Conservation (phyloP, 2,797 vertebrate genomes). For the Vespertilio murinus region DNA sequence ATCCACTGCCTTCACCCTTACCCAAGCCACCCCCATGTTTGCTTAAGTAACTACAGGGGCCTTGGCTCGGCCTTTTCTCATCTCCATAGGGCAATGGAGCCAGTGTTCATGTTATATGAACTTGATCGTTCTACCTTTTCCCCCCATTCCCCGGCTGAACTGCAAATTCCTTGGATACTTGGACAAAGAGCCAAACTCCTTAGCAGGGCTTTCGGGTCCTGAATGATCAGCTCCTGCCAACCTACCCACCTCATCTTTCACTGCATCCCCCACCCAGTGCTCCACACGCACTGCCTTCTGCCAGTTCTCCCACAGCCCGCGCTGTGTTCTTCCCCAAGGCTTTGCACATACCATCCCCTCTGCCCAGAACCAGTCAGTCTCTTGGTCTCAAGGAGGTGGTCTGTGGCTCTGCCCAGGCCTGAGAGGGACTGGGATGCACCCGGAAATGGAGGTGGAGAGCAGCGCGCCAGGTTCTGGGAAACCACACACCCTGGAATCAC, state of each 20-base stretch:
- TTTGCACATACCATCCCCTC: neutral
- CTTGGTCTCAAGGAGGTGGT: neutral
- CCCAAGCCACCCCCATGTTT: neutral
- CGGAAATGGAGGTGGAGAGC: neutral
- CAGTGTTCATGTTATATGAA: neutral
- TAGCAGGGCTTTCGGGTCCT: neutral
- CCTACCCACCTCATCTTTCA: neutral
- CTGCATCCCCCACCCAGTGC: neutral
- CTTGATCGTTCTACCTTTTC: neutral
- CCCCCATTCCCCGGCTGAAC: neutral
- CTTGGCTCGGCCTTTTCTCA: neutral
- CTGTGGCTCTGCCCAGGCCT: neutral
- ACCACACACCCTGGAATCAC: neutral
- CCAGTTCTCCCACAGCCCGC: neutral
- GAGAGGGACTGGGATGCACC: neutral
- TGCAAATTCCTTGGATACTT: neutral
- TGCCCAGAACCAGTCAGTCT: neutral
- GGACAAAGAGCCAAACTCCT: neutral
- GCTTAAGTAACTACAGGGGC: neutral
- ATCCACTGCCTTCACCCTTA: neutral
- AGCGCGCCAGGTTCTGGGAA: neutral
- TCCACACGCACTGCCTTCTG: neutral
- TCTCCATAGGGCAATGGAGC: neutral
- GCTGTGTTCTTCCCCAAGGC: neutral
- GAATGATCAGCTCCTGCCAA: neutral